Percentiles rank a stretch among this genome's conserved stretches.
These are phyloP conservation scores for Xiphorhynchus elegans DNA, from an alignment of 2,113 vertebrate genomes.

Conservation along the genomic window DNA sequence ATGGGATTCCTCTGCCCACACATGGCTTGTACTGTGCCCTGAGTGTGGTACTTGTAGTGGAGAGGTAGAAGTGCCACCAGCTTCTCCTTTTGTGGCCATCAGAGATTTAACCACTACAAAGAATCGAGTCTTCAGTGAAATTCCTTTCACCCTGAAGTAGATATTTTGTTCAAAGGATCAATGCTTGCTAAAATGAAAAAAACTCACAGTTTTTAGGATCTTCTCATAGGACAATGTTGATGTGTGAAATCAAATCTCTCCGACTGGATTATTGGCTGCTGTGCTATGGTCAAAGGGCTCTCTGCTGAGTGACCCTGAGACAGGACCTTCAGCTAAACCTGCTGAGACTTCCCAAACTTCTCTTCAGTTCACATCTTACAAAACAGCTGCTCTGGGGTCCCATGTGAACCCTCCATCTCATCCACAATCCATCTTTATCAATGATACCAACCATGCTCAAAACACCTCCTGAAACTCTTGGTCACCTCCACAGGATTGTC, in stretches of 20 bases:
- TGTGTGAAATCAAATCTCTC: neutral
- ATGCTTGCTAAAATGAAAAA: neutral
- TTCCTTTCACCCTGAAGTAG: neutral
- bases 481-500: no score
- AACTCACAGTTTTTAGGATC: rapidly evolving
- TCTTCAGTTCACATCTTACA: neutral
- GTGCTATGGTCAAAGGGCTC: neutral
- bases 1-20: neutral
- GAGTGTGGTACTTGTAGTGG: neutral
- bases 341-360: neutral
- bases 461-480: neutral
- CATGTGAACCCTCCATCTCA: neutral
- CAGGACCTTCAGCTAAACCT: neutral
- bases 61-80: no score
- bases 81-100: neutral
- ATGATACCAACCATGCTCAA: neutral
- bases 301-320: neutral
- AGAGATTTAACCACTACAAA: neutral
- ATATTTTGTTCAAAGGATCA: neutral
- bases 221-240: rapidly evolving
- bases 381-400: neutral
- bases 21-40: neutral
- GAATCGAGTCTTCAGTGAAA: neutral
- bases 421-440: neutral
- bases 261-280: neutral